Evolutionary conservation across 1,140 invertebrate species (phyloP), one percentile per base, ranked within the genome.

Genomic region (Archegozetes longisetosus): DNA sequence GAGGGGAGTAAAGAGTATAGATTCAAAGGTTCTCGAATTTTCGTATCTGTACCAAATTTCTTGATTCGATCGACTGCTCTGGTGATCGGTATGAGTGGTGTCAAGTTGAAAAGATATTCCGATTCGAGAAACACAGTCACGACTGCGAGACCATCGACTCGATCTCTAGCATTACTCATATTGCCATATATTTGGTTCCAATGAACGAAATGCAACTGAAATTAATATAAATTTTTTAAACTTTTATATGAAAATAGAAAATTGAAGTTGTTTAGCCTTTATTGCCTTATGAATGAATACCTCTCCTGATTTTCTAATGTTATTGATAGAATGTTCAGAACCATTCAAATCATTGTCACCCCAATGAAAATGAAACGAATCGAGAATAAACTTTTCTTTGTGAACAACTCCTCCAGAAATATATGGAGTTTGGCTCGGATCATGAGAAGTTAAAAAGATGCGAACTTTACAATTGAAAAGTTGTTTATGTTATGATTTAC

Each of bases 241-340:
- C 6, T 40, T 9, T 17, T 40, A 40, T 40, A 40, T n/a, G n/a
- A n/a, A n/a, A n/a, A n/a, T n/a, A n/a, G n/a, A n/a, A n/a, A n/a
- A n/a, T n/a, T n/a, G n/a, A n/a, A n/a, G n/a, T n/a, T n/a, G n/a
- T n/a, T n/a, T n/a, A n/a, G n/a, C n/a, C n/a, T n/a, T n/a, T n/a
- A n/a, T n/a, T n/a, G n/a, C n/a, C n/a, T n/a, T n/a, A n/a, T n/a
- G n/a, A n/a, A n/a, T 20, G 6, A 51, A 6, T 49, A 70, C 68
- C 63, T 70, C 70, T 27, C 66, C 49, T 9, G 70, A 70, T 57
- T 69, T 81, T 69, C 72, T 73, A 57, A 69, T 68, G 24, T 79
- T 79, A 65, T 89, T 84, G 17, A 95, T 82, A 23, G 78, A 78
- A 74, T 92, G 89, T 73, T 95, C 92, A 1, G 87, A 90, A 26